A percentile compares a stretch with the other conserved stretches of the same genome.
Evolutionary conservation across 2,113 vertebrate genomes (phyloP).

Genomic region (Paralichthys olivaceus): DNA sequence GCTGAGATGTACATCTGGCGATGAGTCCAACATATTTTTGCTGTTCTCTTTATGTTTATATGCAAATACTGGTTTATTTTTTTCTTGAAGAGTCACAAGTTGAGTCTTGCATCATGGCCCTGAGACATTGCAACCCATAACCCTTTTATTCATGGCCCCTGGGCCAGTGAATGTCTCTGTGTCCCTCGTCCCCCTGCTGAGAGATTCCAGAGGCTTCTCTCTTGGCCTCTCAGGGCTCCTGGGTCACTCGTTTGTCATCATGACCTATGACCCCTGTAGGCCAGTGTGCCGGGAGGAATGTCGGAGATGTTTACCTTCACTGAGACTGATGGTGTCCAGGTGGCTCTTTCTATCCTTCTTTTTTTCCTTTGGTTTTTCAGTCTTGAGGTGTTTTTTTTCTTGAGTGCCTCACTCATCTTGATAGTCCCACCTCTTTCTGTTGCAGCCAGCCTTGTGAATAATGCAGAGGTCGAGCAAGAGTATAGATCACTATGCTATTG

Average conservation of each 20-base stretch:
- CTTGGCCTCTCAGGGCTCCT: conserved; percentile 86
- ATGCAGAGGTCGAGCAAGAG: conserved; percentile 14
- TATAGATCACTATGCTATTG: not conserved
- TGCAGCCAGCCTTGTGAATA: conserved; percentile 44
- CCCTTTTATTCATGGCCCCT: conserved; percentile 31
- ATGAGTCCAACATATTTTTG: not conserved
- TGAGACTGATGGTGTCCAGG: conserved; percentile 99
- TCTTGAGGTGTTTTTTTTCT: conserved; percentile 55
- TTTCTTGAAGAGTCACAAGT: conserved; percentile 37
- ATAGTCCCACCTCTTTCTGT: conserved; percentile 23
- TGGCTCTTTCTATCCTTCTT: conserved; percentile 78
- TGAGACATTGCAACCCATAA: conserved; percentile 9
- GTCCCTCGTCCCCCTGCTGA: conserved; percentile 85
- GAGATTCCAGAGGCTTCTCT: conserved; percentile 94
- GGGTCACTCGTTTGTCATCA: conserved; percentile 92
- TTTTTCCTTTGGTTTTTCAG: conserved; percentile 60
- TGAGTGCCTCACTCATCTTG: conserved; percentile 30
- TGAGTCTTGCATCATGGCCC: conserved; percentile 29
- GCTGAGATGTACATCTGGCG: not conserved
- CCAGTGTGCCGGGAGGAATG: conserved; percentile 93
- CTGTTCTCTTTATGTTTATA: conserved; percentile 14
- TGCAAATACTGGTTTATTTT: conserved; percentile 17
- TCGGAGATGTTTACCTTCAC: conserved; percentile 95
- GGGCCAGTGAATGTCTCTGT: conserved; percentile 81
- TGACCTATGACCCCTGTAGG: conserved; percentile 96